phyloP scores from a whole-genome alignment of 2,888 invertebrate genomes.

The Rhamnusium bicolor region DNA sequence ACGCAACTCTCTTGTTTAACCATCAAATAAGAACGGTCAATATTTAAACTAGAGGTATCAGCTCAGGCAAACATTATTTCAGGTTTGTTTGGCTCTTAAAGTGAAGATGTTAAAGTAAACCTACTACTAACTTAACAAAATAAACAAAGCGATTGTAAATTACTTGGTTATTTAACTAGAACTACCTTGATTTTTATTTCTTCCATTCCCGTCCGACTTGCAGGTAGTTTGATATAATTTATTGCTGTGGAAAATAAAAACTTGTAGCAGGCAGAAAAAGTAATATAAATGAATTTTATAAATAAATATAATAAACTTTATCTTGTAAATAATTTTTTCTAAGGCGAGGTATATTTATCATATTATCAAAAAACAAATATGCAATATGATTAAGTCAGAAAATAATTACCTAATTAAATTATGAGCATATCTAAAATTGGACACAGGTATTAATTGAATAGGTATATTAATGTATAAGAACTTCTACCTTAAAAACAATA shows the following conservation, averaged over 20 bases:
- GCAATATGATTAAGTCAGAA: not conserved
- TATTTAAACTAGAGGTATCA: constrained; percentile 61
- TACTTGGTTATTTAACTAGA: constrained; percentile 35
- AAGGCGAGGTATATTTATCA: not conserved
- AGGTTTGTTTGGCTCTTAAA: constrained; percentile 57
- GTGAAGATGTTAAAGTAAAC: constrained; percentile 60
- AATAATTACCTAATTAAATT: not conserved
- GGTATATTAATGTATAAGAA: too few relatives aligned
- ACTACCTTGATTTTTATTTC: constrained; percentile 12
- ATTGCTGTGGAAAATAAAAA: not conserved
- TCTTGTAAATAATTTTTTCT: not conserved
- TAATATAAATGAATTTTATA: too few relatives aligned
- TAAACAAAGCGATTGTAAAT: constrained; percentile 56
- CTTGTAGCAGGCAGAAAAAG: not conserved
- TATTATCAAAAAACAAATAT: not conserved
- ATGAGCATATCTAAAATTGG: not conserved
- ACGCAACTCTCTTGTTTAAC: constrained; percentile 49
- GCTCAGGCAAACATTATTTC: constrained; percentile 54
- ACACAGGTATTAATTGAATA: not conserved
- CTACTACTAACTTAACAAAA: constrained; percentile 62
- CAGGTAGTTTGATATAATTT: constrained; percentile 14
- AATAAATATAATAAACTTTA: constrained; percentile 3
- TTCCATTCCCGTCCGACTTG: constrained; percentile 1
- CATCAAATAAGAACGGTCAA: constrained; percentile 58
- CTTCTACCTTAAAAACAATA: too few relatives aligned